Percentiles rank a stretch among this genome's conserved stretches.
These are phyloP conservation scores for Xenopus petersii DNA, from an alignment of 2,797 vertebrate species.

Conservation along the genomic window DNA sequence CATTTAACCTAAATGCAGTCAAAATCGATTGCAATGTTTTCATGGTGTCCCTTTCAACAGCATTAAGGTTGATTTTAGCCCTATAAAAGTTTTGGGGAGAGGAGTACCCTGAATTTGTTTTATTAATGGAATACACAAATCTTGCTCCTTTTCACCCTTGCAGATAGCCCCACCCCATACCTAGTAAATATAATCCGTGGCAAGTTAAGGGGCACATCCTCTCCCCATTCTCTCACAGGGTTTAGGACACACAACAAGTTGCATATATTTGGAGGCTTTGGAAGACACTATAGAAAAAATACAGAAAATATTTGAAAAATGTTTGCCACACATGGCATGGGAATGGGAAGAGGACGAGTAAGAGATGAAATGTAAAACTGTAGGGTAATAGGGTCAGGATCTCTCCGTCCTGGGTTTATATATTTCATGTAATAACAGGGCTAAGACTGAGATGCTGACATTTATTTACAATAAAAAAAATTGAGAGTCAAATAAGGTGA, in stretches of 20 bases:
- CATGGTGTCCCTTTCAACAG: slow-evolving; percentile 17
- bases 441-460: not conserved
- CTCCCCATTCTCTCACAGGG: slow-evolving; percentile 10
- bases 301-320: slow-evolving; percentile 1
- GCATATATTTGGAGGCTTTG: slow-evolving; percentile 47
- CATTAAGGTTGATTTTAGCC: slow-evolving; percentile 23
- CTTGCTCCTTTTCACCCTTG: not conserved
- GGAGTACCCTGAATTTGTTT: slow-evolving; percentile 38
- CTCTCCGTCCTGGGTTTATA: slow-evolving; percentile 26
- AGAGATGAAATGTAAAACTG: not conserved
- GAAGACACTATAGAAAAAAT: slow-evolving; percentile 37
- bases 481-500: no score
- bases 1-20: slow-evolving; percentile 23
- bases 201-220: slow-evolving; percentile 20
- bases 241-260: slow-evolving; percentile 37
- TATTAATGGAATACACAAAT: slow-evolving; percentile 27
- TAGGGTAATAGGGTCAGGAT: not conserved
- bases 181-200: slow-evolving; percentile 26
- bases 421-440: not conserved
- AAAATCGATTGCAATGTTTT: slow-evolving; percentile 17
- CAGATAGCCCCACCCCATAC: not conserved
- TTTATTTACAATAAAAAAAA: no score
- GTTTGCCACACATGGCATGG: slow-evolving; percentile 1
- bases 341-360: not conserved
- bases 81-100: slow-evolving; percentile 34